Percentiles rank a stretch among this genome's conserved stretches.
These are phyloP conservation scores for Clupea harengus DNA, from an alignment of 2,113 vertebrate genomes.

Conservation along the genomic window DNA sequence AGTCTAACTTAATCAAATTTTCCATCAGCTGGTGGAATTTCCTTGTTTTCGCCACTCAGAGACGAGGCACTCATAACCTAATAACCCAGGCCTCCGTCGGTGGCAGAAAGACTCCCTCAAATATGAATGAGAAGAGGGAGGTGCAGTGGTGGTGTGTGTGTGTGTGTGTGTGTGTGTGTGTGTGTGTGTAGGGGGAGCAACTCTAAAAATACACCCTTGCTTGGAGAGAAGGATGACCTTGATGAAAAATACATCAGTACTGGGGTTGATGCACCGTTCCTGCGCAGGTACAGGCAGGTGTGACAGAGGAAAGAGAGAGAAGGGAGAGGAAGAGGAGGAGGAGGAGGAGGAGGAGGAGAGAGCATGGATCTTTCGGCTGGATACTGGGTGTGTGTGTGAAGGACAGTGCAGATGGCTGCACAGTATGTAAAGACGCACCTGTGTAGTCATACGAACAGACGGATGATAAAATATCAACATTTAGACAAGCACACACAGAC, in stretches of 20 bases:
- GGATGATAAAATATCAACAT: background rate
- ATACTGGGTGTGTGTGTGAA: background rate
- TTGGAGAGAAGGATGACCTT: constrained; percentile 2
- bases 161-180: background rate
- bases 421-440: background rate
- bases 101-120: constrained; percentile 2
- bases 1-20: background rate
- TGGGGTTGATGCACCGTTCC: background rate
- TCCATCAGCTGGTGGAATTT: background rate
- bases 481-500: background rate
- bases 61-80: constrained; percentile 1
- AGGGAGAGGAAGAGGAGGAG: background rate
- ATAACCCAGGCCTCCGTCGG: constrained; percentile 1
- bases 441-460: background rate
- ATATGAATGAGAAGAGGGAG: constrained; percentile 2
- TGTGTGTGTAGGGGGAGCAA: background rate
- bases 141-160: background rate
- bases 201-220: background rate
- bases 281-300: background rate
- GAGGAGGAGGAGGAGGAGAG: background rate
- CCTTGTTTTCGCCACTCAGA: background rate
- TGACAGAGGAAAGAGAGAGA: background rate
- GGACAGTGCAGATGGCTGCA: background rate
- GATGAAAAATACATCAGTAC: constrained; percentile 3
- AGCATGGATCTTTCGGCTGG: background rate